phyloP scores from a whole-genome alignment of 1,140 invertebrate species.

The Pectinophora gossypiella region DNA sequence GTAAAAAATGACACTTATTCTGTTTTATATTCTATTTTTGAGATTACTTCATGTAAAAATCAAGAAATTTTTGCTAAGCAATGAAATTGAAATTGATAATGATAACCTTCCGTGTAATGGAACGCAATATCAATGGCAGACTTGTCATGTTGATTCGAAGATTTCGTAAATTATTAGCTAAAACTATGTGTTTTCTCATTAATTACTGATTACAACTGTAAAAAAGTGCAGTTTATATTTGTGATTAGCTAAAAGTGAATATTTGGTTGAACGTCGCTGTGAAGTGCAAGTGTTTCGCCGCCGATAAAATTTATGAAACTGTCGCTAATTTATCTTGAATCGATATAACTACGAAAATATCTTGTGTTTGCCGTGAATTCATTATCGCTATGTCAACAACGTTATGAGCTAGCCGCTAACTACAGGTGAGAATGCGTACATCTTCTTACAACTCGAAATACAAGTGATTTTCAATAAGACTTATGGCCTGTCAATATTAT shows the following conservation, averaged over 20 bases:
- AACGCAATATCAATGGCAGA: constrained; percentile 47
- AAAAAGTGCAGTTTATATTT: background rate
- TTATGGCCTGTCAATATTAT: background rate
- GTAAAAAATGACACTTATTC: too few species aligned
- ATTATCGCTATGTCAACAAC: constrained; percentile 51
- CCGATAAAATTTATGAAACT: constrained; percentile 11
- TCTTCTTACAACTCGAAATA: background rate
- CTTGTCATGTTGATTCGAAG: constrained; percentile 46
- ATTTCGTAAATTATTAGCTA: constrained; percentile 34
- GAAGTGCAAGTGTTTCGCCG: background rate
- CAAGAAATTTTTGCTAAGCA: background rate
- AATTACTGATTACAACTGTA: constrained; percentile 9
- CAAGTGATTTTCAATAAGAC: too few species aligned
- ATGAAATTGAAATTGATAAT: background rate
- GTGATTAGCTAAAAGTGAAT: background rate
- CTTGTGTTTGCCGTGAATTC: constrained; percentile 38
- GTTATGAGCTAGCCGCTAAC: constrained; percentile 50
- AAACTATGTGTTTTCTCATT: constrained; percentile 25
- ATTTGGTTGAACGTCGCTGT: background rate
- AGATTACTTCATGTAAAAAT: too few species aligned
- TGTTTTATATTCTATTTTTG: too few species aligned
- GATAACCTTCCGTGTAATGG: constrained; percentile 11
- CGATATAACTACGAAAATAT: constrained; percentile 59
- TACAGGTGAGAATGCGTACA: constrained; percentile 33
- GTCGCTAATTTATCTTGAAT: constrained; percentile 43